These are phyloP conservation scores for Lepidonotus clava DNA, from an alignment of 2,888 invertebrate genomes.

Conservation along the genomic window DNA sequence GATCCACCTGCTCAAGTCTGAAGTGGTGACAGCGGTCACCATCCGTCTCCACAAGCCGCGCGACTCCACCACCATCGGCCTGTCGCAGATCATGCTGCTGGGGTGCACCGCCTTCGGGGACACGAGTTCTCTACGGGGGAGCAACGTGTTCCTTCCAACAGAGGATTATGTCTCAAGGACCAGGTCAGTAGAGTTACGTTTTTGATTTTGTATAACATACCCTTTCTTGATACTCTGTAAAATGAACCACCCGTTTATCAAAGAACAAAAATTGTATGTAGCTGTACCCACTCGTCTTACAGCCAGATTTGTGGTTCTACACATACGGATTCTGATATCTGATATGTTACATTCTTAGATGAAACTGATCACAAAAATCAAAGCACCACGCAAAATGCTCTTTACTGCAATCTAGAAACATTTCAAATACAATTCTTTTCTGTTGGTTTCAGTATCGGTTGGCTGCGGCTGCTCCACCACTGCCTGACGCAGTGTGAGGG, in stretches of 20 bases:
- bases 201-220: neutral
- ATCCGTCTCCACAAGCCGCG: constrained; percentile 90
- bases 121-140: constrained; percentile 66
- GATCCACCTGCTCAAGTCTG: constrained; percentile 89
- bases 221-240: neutral
- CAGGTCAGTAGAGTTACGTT: constrained; percentile 69
- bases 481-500: constrained; percentile 84
- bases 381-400: no score
- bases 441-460: constrained; percentile 85
- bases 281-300: no score
- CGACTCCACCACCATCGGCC: constrained; percentile 93
- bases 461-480: constrained; percentile 90
- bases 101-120: constrained; percentile 92
- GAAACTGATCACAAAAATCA: no score
- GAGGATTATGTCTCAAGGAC: constrained; percentile 78
- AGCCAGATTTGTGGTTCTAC: no score
- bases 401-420: no score
- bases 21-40: constrained; percentile 91
- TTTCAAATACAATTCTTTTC: no score
- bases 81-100: constrained; percentile 91
- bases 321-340: no score
- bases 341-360: no score
- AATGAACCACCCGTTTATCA: neutral
- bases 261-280: no score
- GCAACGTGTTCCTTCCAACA: constrained; percentile 71